Percentiles rank a stretch among this genome's conserved stretches.
Conservation (phyloP, 2,797 vertebrate species). For the Sebastes taczanowskii region DNA sequence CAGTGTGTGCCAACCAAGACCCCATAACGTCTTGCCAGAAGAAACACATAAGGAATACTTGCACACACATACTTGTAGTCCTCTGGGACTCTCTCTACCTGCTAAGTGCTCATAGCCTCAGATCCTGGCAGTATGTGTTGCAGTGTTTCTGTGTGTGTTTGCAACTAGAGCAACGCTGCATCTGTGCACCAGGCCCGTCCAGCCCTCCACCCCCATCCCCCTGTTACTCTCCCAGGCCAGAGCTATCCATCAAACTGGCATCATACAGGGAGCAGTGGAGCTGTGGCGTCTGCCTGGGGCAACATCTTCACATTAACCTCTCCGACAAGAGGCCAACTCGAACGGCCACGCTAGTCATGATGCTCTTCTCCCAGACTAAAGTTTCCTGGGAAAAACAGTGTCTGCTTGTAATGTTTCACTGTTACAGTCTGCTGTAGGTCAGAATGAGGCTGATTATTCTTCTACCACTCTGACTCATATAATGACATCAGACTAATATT, state of each 20-base stretch:
- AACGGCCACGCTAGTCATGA: not conserved
- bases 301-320: conserved; percentile 53
- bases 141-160: conserved; percentile 18
- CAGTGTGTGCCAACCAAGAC: not conserved
- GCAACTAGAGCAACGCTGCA: conserved; percentile 45
- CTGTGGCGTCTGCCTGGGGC: conserved; percentile 51
- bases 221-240: conserved; percentile 28
- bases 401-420: not conserved
- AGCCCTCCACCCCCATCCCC: not conserved
- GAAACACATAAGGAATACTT: conserved; percentile 4
- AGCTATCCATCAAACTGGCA: conserved; percentile 71
- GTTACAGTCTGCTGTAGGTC: not conserved
- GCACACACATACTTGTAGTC: conserved; percentile 7
- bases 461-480: not conserved
- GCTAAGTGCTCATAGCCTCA: conserved; percentile 31
- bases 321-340: conserved; percentile 14
- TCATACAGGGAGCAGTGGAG: conserved; percentile 41
- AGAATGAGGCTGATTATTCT: not conserved
- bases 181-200: conserved; percentile 69
- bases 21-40: conserved; percentile 1
- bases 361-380: not conserved
- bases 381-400: not conserved
- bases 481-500: not conserved
- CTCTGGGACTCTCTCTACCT: conserved; percentile 8
- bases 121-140: conserved; percentile 15